Percentiles rank a stretch among this genome's conserved stretches.
Conservation (phyloP, 2,113 vertebrate genomes). For the Ondatra zibethicus region DNA sequence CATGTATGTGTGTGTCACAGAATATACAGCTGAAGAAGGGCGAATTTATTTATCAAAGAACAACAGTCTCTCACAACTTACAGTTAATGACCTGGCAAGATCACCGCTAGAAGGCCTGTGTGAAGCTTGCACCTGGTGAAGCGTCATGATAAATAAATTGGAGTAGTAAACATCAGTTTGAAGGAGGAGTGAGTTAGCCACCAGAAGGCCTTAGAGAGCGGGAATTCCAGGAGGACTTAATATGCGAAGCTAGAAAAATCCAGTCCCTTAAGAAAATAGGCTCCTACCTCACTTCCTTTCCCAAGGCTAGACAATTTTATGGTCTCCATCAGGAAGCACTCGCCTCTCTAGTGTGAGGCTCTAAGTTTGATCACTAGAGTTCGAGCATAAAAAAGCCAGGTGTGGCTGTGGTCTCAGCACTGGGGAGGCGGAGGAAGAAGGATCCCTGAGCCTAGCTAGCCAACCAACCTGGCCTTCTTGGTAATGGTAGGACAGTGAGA, state of each 20-base stretch:
- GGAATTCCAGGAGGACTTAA: neutral
- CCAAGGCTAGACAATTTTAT: too few species aligned
- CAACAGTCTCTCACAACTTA: neutral
- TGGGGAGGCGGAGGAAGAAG: too few species aligned
- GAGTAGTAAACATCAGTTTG: neutral
- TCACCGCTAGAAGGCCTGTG: neutral
- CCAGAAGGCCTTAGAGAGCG: neutral
- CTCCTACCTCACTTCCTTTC: neutral
- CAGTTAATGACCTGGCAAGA: neutral
- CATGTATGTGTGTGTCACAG: rapidly evolving
- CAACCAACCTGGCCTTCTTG: neutral
- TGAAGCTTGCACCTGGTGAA: neutral
- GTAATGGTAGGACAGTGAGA: too few species aligned
- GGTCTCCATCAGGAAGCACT: neutral
- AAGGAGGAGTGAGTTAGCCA: neutral
- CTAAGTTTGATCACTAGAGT: neutral
- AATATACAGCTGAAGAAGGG: neutral
- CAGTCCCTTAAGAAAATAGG: neutral
- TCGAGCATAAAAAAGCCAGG: neutral
- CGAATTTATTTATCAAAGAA: neutral
- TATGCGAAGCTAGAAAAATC: constrained; percentile 17
- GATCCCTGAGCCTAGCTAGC: neutral
- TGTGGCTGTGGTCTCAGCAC: neutral
- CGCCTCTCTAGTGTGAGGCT: too few species aligned
- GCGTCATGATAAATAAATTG: neutral